A percentile compares a stretch with the other conserved stretches of the same genome.
These are phyloP conservation scores for Phylloscopus collybita DNA, from an alignment of 2,797 vertebrate genomes.

Conservation along the genomic window DNA sequence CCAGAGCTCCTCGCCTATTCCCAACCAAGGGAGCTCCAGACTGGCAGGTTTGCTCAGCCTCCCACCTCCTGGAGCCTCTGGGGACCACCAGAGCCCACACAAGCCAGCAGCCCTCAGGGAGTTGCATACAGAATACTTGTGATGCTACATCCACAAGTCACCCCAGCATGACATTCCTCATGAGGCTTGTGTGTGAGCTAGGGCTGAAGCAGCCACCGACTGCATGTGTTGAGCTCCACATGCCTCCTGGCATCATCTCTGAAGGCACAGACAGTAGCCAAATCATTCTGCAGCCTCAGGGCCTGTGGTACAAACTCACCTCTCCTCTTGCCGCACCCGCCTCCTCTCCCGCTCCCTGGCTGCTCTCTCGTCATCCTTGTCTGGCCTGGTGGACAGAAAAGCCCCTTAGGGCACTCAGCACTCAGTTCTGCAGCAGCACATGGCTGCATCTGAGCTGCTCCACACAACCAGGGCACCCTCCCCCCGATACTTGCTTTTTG, in stretches of 20 bases:
- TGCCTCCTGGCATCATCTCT: fast-evolving
- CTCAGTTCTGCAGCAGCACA: background rate
- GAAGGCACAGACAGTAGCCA: background rate
- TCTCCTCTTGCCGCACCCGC: constrained; percentile 85
- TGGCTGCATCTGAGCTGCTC: background rate
- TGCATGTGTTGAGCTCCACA: fast-evolving
- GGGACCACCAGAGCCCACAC: background rate
- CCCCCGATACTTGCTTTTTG: constrained; percentile 75
- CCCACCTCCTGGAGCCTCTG: background rate
- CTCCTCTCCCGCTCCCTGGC: constrained; percentile 82
- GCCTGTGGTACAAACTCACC: constrained; percentile 71
- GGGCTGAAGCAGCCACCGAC: background rate
- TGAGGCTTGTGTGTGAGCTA: background rate
- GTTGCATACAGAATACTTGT: fast-evolving
- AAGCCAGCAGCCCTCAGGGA: fast-evolving
- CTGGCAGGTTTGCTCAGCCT: background rate
- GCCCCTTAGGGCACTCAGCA: background rate
- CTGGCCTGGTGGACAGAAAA: constrained; percentile 70
- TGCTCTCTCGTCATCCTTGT: constrained; percentile 78
- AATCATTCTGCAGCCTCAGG: background rate
- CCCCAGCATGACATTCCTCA: background rate
- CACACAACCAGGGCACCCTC: too few species aligned
- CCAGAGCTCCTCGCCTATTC: background rate
- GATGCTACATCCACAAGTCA: background rate
- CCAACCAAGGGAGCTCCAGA: background rate